Evolutionary conservation across 2,888 invertebrate genomes (phyloP).

Genomic region (Ormyrus pomaceus): DNA sequence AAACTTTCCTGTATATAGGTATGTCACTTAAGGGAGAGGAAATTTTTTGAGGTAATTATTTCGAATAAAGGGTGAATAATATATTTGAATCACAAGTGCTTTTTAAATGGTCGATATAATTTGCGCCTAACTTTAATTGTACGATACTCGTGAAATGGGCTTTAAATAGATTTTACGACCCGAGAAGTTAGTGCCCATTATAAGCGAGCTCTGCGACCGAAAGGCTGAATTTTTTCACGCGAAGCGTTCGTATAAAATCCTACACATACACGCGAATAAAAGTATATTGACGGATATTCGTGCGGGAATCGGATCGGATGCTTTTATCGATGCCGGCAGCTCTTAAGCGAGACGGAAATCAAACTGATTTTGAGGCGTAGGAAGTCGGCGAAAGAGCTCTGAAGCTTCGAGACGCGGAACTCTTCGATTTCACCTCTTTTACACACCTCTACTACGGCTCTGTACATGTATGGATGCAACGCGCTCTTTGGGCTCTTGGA

Average conservation of each 20-base stretch:
- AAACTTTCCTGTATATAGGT: no score
- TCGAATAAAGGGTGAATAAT: no score
- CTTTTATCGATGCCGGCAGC: slow-evolving; percentile 60
- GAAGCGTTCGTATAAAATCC: slow-evolving; percentile 26
- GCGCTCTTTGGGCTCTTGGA: slow-evolving; percentile 11
- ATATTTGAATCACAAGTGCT: no score
- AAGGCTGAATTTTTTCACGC: background rate
- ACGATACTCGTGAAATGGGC: no score
- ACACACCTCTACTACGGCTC: background rate
- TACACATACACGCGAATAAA: slow-evolving; percentile 9
- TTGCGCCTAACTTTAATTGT: no score
- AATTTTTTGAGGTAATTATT: no score
- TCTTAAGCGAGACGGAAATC: slow-evolving; percentile 45
- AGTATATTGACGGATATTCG: slow-evolving; percentile 10
- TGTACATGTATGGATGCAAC: background rate
- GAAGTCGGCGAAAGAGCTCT: slow-evolving; percentile 38
- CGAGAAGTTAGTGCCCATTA: background rate
- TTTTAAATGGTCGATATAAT: no score
- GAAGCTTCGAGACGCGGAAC: slow-evolving; percentile 41
- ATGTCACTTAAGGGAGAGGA: no score
- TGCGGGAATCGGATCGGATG: slow-evolving; percentile 9
- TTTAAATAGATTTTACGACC: no score
- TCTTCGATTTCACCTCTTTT: slow-evolving; percentile 52
- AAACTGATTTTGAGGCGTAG: slow-evolving; percentile 50
- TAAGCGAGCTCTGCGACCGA: background rate